Evolutionary conservation across 92 coral and sea anemone species (phyloP).

Genomic region (Epizoanthus rinbou): DNA sequence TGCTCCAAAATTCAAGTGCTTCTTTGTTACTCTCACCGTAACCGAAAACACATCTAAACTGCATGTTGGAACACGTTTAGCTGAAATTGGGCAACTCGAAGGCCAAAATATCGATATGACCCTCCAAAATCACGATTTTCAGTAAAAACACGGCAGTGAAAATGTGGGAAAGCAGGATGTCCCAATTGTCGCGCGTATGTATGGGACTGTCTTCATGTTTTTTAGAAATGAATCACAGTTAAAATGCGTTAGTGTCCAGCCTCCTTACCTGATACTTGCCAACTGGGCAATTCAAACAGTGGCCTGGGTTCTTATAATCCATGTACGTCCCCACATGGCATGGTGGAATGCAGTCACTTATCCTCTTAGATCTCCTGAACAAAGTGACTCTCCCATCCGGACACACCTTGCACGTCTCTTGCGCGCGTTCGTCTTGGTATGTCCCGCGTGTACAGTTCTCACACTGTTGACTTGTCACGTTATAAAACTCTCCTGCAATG

Average conservation of each 20-base stretch:
- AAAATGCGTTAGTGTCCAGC: not conserved
- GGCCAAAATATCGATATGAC: too few relatives aligned
- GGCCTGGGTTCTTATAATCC: conserved; percentile 30
- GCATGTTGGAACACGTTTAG: too few relatives aligned
- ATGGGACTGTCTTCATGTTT: too few relatives aligned
- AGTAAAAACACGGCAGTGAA: too few relatives aligned
- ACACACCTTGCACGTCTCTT: conserved; percentile 30
- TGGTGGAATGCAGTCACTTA: conserved; percentile 18
- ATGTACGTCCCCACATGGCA: conserved; percentile 28
- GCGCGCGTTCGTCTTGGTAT: conserved; percentile 39
- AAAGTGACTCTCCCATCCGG: conserved; percentile 33
- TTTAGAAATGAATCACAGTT: too few relatives aligned
- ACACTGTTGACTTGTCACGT: conserved; percentile 18
- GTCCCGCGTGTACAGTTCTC: conserved; percentile 32
- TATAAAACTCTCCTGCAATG: conserved; percentile 14
- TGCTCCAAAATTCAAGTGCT: too few relatives aligned
- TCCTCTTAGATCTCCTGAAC: not conserved
- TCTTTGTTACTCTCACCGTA: too few relatives aligned
- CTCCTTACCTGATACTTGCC: conserved; percentile 28
- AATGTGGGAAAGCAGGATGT: too few relatives aligned
- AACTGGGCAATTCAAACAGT: conserved; percentile 28
- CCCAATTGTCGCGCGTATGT: too few relatives aligned
- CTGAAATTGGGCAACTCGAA: too few relatives aligned
- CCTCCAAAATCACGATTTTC: too few relatives aligned
- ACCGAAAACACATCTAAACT: too few relatives aligned